Conservation (phyloP, 2,888 invertebrate genomes). For the Athrips mouffetella region DNA sequence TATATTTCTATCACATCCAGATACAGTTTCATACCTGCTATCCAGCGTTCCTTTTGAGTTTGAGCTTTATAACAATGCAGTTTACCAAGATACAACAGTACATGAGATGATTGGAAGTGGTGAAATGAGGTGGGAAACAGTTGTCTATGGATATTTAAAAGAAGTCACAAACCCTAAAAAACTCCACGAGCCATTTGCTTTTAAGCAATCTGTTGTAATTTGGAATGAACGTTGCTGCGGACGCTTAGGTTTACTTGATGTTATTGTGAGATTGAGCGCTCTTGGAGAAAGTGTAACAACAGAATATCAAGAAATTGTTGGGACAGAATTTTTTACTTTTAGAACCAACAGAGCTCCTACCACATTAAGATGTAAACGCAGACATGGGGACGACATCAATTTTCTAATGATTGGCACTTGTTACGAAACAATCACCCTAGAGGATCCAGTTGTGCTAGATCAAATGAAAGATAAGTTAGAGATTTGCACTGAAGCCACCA, state of each 20-base stretch:
- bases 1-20: conserved; percentile 70
- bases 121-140: conserved; percentile 63
- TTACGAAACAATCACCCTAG: conserved; percentile 65
- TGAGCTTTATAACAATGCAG: conserved; percentile 66
- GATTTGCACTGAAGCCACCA: conserved; percentile 62
- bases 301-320: conserved; percentile 61
- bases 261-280: conserved; percentile 70
- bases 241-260: conserved; percentile 59
- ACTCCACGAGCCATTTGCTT: conserved; percentile 49
- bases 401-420: conserved; percentile 65
- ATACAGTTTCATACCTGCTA: conserved; percentile 62
- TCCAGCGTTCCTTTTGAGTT: conserved; percentile 71
- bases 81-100: conserved; percentile 60
- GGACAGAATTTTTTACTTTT: conserved; percentile 64
- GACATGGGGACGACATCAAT: conserved; percentile 66
- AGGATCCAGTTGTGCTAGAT: conserved; percentile 55
- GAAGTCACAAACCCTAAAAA: conserved; percentile 52
- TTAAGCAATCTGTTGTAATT: conserved; percentile 27
- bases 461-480: conserved; percentile 52
- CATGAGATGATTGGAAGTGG: conserved; percentile 65
- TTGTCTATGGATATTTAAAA: conserved; percentile 70
- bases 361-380: conserved; percentile 60
- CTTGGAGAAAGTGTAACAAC: conserved; percentile 69
- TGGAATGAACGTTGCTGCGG: conserved; percentile 56
- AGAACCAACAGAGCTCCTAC: conserved; percentile 66